Evolutionary conservation across 2,797 vertebrate genomes (phyloP), one percentile per base, ranked within the genome.

Genomic region (Rhodeus uyekii): DNA sequence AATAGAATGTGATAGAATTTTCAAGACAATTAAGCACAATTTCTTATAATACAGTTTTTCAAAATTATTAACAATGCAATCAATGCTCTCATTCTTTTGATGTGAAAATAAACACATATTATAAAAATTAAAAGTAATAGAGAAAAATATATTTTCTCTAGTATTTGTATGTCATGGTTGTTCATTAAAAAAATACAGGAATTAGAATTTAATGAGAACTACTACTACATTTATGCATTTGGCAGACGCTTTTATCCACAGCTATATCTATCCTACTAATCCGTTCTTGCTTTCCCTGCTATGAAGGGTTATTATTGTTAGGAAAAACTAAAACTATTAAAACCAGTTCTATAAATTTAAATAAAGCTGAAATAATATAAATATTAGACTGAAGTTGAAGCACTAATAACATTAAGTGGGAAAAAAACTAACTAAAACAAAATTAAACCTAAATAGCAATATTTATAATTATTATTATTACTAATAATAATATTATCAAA

Each of bases 71-170:
- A 27, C 6, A 13, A 58, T 22, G 48, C 48, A 27, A 58, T 24
- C 2, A 5, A n/a, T n/a, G n/a, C 5, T 58, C 53, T 27, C n/a
- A 2, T 27, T 27, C 5, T 4, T 58, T 10, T 27, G 2, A 27
- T 27, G n/a, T 58, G 10, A 24, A 24, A 13, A 10, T 12, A 24
- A 55, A 3, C 2, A n/a, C 4, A 53, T 10, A 0, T 24, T 24
- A 53, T 3, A n/a, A 12, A 55, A 55, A 4, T n/a, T n/a, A 53
- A 9, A 53, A n/a, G 22, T 50, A 50, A 22, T 9, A 5, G 22
- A 4, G 0, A 10, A 10, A 10, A n/a, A n/a, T 3, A 53, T 1
- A 3, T 2, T 10, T 9, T n/a, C 3, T 1, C n/a, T 4, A 58
- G 10, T 24, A 24, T 55, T 55, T 16, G 27, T 7, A 27, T 39